These are phyloP conservation scores for Triplophysa dalaica DNA, from an alignment of 2,113 vertebrate species.

Conservation along the genomic window DNA sequence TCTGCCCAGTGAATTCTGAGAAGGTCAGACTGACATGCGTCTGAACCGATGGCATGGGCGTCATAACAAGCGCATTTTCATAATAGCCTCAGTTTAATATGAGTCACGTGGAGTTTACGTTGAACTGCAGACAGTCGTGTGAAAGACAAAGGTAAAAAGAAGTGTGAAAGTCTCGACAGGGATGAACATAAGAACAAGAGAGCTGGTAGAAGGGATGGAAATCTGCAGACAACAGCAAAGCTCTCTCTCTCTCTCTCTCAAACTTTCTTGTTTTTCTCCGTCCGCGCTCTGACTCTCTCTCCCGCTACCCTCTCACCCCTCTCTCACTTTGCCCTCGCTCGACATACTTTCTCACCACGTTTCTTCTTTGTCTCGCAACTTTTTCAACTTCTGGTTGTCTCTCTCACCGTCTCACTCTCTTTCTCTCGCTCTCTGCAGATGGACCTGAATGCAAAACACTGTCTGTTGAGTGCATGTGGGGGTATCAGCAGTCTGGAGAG, in stretches of 20 bases:
- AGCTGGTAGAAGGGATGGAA: constrained; percentile 68
- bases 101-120: not conserved
- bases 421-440: constrained; percentile 63
- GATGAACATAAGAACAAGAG: constrained; percentile 59
- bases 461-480: constrained; percentile 72
- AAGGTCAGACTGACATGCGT: not conserved
- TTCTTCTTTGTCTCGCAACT: constrained; percentile 40
- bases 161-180: constrained; percentile 27
- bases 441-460: constrained; percentile 79
- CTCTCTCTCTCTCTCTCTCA: constrained; percentile 2
- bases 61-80: not conserved
- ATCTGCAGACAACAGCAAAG: constrained; percentile 57
- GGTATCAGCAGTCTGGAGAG: constrained; percentile 72
- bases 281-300: constrained; percentile 11
- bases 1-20: not conserved
- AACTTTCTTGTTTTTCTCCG: constrained; percentile 14
- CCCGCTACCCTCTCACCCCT: constrained; percentile 16
- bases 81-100: not conserved
- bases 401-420: not conserved
- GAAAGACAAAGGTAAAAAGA: constrained; percentile 7
- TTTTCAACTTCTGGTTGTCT: constrained; percentile 42
- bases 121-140: not conserved
- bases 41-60: not conserved
- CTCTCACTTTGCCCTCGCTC: constrained; percentile 20
- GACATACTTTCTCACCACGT: not conserved